Conservation (phyloP, 2,797 vertebrate genomes). For the Anguilla pacifica region DNA sequence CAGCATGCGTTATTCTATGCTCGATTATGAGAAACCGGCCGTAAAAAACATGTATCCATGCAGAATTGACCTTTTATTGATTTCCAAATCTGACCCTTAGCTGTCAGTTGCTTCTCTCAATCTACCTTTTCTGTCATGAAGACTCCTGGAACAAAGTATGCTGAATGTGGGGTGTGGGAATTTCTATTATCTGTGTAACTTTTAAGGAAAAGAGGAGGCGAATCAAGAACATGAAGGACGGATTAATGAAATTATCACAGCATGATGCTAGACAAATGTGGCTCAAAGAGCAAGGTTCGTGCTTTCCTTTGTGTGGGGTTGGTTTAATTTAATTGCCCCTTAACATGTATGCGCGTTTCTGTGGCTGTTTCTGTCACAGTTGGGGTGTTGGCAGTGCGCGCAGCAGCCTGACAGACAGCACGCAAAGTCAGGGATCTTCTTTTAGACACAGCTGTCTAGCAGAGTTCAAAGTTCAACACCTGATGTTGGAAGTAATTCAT, state of each 20-base stretch:
- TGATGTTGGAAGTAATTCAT: background rate
- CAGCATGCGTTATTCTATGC: background rate
- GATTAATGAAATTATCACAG: conserved; percentile 27
- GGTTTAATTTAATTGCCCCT: conserved; percentile 23
- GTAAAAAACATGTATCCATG: background rate
- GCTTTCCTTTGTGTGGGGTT: background rate
- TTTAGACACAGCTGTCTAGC: conserved; percentile 4
- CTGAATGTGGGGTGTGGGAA: background rate
- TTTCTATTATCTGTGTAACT: background rate
- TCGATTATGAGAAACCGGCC: background rate
- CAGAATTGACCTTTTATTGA: background rate
- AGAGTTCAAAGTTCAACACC: background rate
- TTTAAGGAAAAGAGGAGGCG: background rate
- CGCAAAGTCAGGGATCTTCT: background rate
- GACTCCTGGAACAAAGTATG: background rate
- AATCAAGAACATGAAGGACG: conserved; percentile 13
- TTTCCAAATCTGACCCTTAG: background rate
- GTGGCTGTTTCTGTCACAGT: conserved; percentile 22
- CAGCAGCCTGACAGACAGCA: background rate
- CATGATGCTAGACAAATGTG: conserved; percentile 8
- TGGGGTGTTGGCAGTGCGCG: background rate
- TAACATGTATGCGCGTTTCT: conserved; percentile 21
- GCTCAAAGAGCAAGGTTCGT: conserved; percentile 12
- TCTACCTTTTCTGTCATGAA: background rate
- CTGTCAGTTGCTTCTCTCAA: background rate